These are phyloP conservation scores for Henicopernis longicauda DNA, from an alignment of 2,113 vertebrate genomes.

Conservation along the genomic window DNA sequence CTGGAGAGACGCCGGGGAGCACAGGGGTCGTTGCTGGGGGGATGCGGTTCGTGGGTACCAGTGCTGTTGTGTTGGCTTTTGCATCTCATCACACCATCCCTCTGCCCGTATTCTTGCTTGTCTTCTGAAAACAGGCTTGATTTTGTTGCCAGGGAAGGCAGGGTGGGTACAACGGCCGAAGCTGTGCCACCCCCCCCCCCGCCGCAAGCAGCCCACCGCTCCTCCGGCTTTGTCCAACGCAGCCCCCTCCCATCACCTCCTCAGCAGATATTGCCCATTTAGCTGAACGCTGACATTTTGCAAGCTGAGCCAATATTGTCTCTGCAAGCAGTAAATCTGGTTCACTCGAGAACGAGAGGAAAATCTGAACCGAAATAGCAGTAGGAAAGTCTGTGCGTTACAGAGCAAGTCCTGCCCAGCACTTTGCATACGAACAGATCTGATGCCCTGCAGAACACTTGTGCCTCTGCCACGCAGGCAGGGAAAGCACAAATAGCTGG, in stretches of 20 bases:
- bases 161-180: neutral
- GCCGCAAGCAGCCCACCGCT: no score
- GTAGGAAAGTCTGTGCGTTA: neutral
- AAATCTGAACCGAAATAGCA: neutral
- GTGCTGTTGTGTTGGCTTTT: neutral
- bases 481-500: neutral
- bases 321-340: neutral
- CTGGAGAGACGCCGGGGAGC: rapidly evolving
- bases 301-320: neutral
- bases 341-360: neutral
- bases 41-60: rapidly evolving
- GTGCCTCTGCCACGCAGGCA: neutral
- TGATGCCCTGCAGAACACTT: neutral
- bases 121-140: neutral
- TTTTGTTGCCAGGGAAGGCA: neutral
- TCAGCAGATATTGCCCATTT: neutral
- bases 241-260: neutral
- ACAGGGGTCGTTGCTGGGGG: neutral
- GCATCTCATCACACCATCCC: neutral
- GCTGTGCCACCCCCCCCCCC: rapidly evolving
- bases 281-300: neutral
- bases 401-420: neutral
- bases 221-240: neutral
- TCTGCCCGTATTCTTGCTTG: neutral
- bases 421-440: neutral